Conservation (phyloP, 2,113 vertebrate species). For the Pedionomus torquatus region DNA sequence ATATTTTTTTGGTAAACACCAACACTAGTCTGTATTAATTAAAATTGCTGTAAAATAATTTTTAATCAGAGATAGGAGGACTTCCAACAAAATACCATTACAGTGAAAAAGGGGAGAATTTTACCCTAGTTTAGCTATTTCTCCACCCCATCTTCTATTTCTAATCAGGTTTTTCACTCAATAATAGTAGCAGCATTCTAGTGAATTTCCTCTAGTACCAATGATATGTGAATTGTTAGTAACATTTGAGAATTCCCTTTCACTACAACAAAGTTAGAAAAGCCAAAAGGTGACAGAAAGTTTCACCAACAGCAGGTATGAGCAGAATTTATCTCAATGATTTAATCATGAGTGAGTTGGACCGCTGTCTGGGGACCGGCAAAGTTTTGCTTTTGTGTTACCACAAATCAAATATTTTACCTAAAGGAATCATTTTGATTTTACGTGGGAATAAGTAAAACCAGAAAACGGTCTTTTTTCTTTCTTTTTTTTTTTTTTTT, state of each 20-base stretch:
- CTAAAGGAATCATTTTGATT: background rate
- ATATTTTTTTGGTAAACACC: background rate
- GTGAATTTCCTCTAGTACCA: background rate
- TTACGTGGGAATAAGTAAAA: background rate
- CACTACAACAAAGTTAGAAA: background rate
- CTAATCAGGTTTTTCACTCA: background rate
- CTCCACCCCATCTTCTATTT: background rate
- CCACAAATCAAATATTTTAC: background rate
- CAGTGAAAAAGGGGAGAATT: background rate
- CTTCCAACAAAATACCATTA: background rate
- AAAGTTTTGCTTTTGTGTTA: background rate
- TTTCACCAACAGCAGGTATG: background rate
- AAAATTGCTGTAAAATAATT: background rate
- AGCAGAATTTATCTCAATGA: background rate
- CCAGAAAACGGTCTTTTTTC: background rate
- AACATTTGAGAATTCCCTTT: background rate
- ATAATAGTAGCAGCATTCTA: background rate
- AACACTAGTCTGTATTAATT: background rate
- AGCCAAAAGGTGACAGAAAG: background rate
- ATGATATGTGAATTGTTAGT: background rate
- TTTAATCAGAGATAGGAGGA: background rate
- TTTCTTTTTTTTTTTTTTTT: background rate
- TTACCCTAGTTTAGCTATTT: background rate
- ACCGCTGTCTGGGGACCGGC: background rate
- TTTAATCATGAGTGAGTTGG: background rate